Percentiles rank a stretch among this genome's conserved stretches.
Evolutionary conservation across 2,888 invertebrate species (phyloP).

Genomic region (Priocnemis perturbator): DNA sequence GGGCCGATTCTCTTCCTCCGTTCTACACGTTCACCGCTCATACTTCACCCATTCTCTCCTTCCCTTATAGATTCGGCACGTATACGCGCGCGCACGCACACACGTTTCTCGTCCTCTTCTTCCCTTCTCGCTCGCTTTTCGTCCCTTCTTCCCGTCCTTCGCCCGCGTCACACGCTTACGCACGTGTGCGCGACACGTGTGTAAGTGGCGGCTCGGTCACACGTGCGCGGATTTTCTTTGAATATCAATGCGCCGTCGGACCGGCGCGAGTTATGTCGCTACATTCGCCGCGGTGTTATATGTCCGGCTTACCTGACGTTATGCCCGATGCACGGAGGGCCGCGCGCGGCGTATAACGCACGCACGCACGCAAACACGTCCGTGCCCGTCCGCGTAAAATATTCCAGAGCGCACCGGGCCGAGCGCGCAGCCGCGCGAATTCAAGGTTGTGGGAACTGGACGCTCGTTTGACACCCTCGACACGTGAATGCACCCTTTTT

Average conservation of each 20-base stretch:
- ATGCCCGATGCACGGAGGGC: constrained; percentile 22
- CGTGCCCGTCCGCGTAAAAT: constrained; percentile 4
- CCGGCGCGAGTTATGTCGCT: constrained; percentile 37
- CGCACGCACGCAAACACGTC: constrained; percentile 6
- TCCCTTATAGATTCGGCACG: not conserved
- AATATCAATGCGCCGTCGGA: constrained; percentile 32
- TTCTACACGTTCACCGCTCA: not conserved
- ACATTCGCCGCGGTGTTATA: constrained; percentile 35
- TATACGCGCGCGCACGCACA: not conserved
- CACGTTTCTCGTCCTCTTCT: not conserved
- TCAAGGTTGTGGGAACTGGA: constrained; percentile 9
- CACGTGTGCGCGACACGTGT: constrained; percentile 1
- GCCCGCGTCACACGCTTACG: not conserved
- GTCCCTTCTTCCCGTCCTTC: constrained; percentile 8
- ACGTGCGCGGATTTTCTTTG: constrained; percentile 31
- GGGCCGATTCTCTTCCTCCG: not conserved
- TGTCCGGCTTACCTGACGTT: constrained; percentile 41
- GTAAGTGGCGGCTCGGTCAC: constrained; percentile 14
- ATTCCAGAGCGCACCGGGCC: constrained; percentile 4
- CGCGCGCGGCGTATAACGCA: constrained; percentile 20
- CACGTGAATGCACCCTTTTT: not conserved
- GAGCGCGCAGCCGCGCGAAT: not conserved
- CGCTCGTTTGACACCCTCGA: not conserved
- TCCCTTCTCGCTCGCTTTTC: constrained; percentile 12
- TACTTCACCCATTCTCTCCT: not conserved